Evolutionary conservation across 1,140 invertebrate genomes (phyloP).

Genomic region (Drosophila athabasca): DNA sequence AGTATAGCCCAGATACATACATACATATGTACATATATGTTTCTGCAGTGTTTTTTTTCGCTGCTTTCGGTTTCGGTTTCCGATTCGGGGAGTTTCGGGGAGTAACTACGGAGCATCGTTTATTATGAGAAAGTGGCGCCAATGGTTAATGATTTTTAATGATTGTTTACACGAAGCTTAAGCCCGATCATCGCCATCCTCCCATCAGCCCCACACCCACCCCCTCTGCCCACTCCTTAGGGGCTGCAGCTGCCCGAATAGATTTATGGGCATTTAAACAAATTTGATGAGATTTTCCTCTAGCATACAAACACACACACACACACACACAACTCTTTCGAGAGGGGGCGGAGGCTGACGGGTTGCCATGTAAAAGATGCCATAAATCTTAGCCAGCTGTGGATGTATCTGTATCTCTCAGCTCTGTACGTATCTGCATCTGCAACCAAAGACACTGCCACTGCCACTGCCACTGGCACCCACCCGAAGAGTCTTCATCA

Average conservation of each 20-base stretch:
- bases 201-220: too few species aligned
- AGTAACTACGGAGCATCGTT: conserved; percentile 28
- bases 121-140: conserved; percentile 81
- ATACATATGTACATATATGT: too few species aligned
- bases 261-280: conserved; percentile 81
- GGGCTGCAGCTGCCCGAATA: conserved; percentile 61
- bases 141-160: conserved; percentile 75
- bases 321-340: conserved; percentile 62
- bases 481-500: neutral
- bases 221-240: conserved; percentile 5
- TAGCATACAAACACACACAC: too few species aligned
- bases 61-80: conserved; percentile 2
- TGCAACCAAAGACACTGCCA: too few species aligned
- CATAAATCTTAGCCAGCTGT: conserved; percentile 73
- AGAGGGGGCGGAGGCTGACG: too few species aligned
- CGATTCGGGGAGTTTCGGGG: conserved; percentile 15
- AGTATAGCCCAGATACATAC: too few species aligned
- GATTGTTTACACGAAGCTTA: conserved; percentile 57
- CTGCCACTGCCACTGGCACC: too few species aligned
- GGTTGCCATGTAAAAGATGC: conserved; percentile 67
- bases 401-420: neutral
- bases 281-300: conserved; percentile 78
- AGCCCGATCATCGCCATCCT: conserved; percentile 22
- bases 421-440: too few species aligned
- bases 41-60: too few species aligned